Percentiles rank a stretch among this genome's conserved stretches.
These are phyloP conservation scores for Megatriorchis doriae DNA, from an alignment of 2,113 vertebrate genomes.

Conservation along the genomic window DNA sequence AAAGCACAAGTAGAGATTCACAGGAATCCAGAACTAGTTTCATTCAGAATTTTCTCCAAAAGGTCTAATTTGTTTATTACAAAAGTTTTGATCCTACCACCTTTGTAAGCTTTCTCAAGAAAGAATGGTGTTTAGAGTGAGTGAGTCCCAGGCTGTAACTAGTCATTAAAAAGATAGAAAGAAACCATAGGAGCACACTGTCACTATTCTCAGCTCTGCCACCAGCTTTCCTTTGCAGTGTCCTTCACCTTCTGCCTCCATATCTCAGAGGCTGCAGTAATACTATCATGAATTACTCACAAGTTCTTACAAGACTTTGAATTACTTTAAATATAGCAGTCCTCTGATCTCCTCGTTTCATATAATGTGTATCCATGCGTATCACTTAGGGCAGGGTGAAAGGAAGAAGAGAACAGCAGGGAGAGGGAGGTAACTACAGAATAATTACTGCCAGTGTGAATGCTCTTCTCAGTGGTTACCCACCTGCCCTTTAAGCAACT, in stretches of 20 bases:
- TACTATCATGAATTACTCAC: neutral
- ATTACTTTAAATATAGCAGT: neutral
- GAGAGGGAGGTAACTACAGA: neutral
- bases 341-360: neutral
- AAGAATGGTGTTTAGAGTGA: neutral
- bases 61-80: neutral
- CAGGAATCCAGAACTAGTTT: neutral
- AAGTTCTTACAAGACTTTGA: neutral
- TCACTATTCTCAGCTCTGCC: neutral
- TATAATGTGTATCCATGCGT: accelerated
- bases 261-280: neutral
- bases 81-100: neutral
- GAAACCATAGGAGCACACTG: neutral
- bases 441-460: neutral
- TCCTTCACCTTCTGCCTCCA: neutral
- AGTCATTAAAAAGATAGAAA: neutral
- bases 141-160: neutral
- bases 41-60: neutral
- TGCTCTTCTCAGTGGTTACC: neutral
- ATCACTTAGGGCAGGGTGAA: neutral
- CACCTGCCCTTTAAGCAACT: neutral
- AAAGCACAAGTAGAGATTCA: neutral
- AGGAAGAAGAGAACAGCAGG: neutral
- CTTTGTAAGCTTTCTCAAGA: neutral
- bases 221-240: neutral